Conservation (phyloP, 2,797 vertebrate genomes). For the Labroides dimidiatus region DNA sequence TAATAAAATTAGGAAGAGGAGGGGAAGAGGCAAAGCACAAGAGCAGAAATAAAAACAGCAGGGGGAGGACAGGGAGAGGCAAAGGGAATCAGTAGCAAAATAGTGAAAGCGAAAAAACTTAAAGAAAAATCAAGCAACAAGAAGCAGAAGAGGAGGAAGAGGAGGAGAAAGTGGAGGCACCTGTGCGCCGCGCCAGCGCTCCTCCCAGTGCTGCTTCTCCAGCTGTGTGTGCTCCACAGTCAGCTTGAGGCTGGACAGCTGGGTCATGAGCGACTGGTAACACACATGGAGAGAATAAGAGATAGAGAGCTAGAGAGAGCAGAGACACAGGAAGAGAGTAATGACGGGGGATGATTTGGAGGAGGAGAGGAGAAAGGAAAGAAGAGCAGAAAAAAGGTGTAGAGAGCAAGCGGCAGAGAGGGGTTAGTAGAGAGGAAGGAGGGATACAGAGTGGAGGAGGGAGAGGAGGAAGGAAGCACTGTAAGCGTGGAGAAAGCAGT, state of each 20-base stretch:
- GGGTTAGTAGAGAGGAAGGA: conserved; percentile 34
- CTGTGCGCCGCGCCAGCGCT: conserved; percentile 79
- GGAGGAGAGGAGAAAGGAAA: conserved; percentile 38
- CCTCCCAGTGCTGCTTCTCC: conserved; percentile 85
- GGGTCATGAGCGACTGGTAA: conserved; percentile 84
- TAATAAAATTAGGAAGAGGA: neutral
- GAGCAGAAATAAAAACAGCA: neutral
- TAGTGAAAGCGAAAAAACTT: neutral
- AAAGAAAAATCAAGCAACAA: neutral
- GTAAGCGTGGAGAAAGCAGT: conserved; percentile 63
- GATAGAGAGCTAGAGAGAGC: conserved; percentile 78
- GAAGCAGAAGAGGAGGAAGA: neutral
- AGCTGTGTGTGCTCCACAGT: conserved; percentile 86
- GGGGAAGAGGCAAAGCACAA: neutral
- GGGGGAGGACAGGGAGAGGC: neutral
- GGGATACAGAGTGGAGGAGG: conserved; percentile 38
- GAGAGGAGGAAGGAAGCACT: conserved; percentile 61
- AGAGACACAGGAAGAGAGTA: conserved; percentile 59
- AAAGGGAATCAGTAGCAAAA: neutral
- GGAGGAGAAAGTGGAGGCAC: conserved; percentile 64
- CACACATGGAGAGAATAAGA: conserved; percentile 82
- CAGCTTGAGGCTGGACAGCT: conserved; percentile 84
- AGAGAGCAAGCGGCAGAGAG: conserved; percentile 43
- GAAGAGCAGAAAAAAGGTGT: conserved; percentile 34
- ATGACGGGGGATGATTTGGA: conserved; percentile 33